Base-by-base conservation (phyloP, 2,113 vertebrate species). In the Tursiops truncatus region DNA sequence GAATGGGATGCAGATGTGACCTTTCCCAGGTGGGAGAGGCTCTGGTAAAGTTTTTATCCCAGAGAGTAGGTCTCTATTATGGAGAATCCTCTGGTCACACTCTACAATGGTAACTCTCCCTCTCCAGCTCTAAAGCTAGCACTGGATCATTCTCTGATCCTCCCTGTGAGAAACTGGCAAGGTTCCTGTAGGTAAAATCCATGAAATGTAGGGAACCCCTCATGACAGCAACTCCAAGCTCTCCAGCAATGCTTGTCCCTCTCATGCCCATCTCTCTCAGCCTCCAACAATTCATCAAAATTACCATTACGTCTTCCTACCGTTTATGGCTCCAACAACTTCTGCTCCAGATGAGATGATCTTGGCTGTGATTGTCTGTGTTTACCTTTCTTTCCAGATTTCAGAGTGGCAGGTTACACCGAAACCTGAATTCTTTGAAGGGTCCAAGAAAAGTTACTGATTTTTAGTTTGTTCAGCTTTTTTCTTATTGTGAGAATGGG, bases 241-340 rank as follows among this genome's bases (percentile, higher is more conserved):
- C 50, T 53, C 50, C 50, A 53, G 50, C 50, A 17, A 53, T 18
- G 23, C 28, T 4, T 41, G 26, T 50, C 18, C 15, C 5, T 23
- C 36, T 85, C 63, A 18, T 6, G 28, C 20, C 58, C 2, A 11
- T 5, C 10, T 2, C 14, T 4, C 15, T 26, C 13, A 18, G 14
- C 3, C 38, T 77, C 33, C 6, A 21, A 26, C 28, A 18, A 20
- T 68, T 60, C 25, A 58, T 10, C 33, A 17, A 41, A 36, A 38
- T 60, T 12, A 15, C 3, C 26, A 0, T 2, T 18, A 13, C 0
- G 0, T 38, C 20, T 85, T 84, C 44, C 25, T 58, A 1, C 20
- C 2, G 9, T 11, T 13, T 12, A 14, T 7, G 71, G 6, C 62
- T 60, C 36, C 31, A 50, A 3, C 17, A 1, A 1, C 13, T 31